Evolutionary conservation across 35 echinoderm and acorn worm genomes (phyloP).

Genomic region (Ophioderma brevispina): DNA sequence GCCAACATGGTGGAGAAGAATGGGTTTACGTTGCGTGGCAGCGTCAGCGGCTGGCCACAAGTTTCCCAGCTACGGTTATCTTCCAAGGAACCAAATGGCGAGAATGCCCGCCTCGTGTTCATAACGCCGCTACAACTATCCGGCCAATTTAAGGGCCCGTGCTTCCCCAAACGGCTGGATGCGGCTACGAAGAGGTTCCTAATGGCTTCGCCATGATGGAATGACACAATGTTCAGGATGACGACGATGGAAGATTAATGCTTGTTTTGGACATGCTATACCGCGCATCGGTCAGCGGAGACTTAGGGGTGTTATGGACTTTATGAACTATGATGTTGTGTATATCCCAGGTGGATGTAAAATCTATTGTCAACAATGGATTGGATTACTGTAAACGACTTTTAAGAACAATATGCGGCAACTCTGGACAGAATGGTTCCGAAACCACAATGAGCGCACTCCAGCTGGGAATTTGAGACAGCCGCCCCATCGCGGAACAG

Average conservation of each 20-base stretch:
- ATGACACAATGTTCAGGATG: too few species aligned
- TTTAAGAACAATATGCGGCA: constrained; percentile 17
- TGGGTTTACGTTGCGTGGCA: constrained; percentile 7
- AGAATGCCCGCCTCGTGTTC: not conserved
- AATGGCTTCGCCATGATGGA: not conserved
- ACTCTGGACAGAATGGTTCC: constrained; percentile 3
- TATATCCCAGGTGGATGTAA: not conserved
- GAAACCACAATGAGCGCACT: not conserved
- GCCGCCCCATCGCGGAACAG: not conserved
- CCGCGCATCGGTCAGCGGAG: too few species aligned
- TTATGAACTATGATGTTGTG: not conserved
- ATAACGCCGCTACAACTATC: not conserved
- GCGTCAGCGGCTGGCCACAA: constrained; percentile 1
- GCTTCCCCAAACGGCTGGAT: constrained; percentile 31
- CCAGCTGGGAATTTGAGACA: constrained; percentile 25
- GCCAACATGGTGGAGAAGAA: constrained; percentile 20
- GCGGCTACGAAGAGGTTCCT: not conserved
- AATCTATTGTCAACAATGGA: not conserved
- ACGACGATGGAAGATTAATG: too few species aligned
- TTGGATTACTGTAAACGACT: constrained; percentile 13
- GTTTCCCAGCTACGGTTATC: not conserved
- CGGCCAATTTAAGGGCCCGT: not conserved
- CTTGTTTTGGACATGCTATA: too few species aligned
- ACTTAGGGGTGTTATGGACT: too few species aligned
- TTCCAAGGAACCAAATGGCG: not conserved